phyloP scores from a whole-genome alignment of 2,797 vertebrate species.

The Gorsachius magnificus region DNA sequence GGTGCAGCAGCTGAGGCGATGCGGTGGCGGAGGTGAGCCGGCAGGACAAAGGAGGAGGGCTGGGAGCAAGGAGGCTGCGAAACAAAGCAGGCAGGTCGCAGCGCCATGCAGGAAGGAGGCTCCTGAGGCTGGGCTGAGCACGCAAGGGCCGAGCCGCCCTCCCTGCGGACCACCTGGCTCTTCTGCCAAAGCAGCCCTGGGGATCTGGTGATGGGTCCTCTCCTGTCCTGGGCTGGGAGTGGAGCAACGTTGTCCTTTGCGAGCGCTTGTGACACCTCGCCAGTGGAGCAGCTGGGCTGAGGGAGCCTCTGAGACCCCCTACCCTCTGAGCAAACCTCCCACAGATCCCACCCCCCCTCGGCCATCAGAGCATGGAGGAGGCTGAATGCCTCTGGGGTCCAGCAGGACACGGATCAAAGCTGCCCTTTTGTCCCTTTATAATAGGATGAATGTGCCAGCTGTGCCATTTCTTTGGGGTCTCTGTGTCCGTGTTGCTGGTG shows the following conservation, averaged over 20 bases:
- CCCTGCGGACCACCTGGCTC: accelerated
- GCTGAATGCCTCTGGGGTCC: neutral
- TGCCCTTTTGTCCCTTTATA: neutral
- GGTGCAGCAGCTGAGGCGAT: neutral
- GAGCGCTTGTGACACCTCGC: neutral
- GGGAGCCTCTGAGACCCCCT: neutral
- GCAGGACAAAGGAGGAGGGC: constrained; percentile 21
- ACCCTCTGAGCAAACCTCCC: neutral
- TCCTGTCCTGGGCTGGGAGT: neutral
- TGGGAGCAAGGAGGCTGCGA: neutral
- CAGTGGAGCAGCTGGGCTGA: neutral
- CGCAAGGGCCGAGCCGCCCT: neutral
- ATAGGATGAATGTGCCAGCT: neutral
- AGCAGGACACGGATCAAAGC: neutral
- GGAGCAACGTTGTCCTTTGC: neutral
- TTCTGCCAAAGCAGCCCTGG: neutral
- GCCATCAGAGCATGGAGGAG: neutral
- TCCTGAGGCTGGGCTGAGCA: neutral
- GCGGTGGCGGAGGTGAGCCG: neutral
- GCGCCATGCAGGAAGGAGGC: neutral
- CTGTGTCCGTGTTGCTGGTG: neutral
- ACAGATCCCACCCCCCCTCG: neutral
- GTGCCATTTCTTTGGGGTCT: neutral
- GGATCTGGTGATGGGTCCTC: neutral
- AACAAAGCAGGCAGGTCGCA: constrained; percentile 6